A percentile compares a stretch with the other conserved stretches of the same genome.
Evolutionary conservation across 1,140 invertebrate species (phyloP).

Genomic region (Lordiphosa stackelbergi): DNA sequence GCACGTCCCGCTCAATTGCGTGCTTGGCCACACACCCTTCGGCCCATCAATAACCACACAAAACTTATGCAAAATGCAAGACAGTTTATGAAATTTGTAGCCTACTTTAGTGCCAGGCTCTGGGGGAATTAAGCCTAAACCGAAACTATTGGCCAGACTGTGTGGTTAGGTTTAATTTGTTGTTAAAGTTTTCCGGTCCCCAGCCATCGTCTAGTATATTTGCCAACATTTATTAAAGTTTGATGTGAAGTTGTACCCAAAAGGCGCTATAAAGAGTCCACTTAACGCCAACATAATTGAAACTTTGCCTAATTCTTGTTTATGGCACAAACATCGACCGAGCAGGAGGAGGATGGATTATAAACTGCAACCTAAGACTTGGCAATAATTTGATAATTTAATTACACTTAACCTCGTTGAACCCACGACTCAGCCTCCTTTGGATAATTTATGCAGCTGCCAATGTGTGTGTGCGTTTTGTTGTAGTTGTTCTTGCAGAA

Average conservation of each 20-base stretch:
- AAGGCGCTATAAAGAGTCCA: constrained; percentile 18
- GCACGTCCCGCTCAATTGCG: too few relatives aligned
- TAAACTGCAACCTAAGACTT: constrained; percentile 73
- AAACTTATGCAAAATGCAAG: constrained; percentile 28
- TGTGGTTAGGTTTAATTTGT: constrained; percentile 15
- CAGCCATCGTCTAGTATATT: constrained; percentile 1
- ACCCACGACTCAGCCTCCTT: constrained; percentile 18
- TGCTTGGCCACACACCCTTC: too few relatives aligned
- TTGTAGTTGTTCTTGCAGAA: constrained; percentile 42
- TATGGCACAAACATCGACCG: constrained; percentile 43
- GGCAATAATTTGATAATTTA: constrained; percentile 75
- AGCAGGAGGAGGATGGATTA: constrained; percentile 35
- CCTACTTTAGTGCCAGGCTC: constrained; percentile 17
- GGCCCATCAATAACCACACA: constrained; percentile 1
- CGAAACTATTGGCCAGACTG: constrained; percentile 21
- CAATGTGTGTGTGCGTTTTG: constrained; percentile 21
- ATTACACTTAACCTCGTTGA: constrained; percentile 73
- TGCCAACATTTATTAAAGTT: constrained; percentile 28
- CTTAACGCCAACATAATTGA: constrained; percentile 61
- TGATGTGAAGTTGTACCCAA: background rate
- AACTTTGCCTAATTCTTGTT: constrained; percentile 61
- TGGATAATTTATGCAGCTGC: constrained; percentile 64
- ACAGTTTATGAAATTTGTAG: constrained; percentile 37
- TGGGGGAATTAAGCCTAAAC: constrained; percentile 18
- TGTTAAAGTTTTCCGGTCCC: background rate